phyloP scores from a whole-genome alignment of 2,113 vertebrate species.

The Penelope pileata region DNA sequence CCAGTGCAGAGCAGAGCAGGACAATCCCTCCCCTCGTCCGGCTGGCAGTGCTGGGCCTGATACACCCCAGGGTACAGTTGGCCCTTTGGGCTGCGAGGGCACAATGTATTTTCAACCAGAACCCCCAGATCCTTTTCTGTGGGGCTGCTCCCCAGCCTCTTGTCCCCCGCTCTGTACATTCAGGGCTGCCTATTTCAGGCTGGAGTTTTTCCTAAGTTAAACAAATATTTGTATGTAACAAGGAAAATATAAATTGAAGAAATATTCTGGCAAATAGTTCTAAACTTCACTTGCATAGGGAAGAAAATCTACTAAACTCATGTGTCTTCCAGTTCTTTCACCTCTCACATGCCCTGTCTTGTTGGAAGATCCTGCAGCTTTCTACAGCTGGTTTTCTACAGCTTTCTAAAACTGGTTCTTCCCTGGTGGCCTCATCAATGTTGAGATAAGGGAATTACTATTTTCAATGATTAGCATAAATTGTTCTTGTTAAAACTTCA shows the following conservation, averaged over 20 bases:
- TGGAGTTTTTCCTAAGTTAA: not conserved
- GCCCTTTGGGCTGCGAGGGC: too few species aligned
- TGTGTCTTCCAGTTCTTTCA: not conserved
- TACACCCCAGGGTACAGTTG: too few species aligned
- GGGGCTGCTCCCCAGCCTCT: too few species aligned
- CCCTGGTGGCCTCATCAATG: not conserved
- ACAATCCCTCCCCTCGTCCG: too few species aligned
- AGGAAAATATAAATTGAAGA: not conserved
- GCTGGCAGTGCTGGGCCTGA: too few species aligned
- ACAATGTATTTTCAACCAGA: too few species aligned
- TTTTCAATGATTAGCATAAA: not conserved
- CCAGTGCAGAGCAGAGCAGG: too few species aligned
- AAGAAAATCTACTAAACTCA: not conserved
- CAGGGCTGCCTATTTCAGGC: not conserved
- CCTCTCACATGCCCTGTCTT: fast-evolving
- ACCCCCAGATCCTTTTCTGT: too few species aligned
- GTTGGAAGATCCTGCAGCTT: not conserved
- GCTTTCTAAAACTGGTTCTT: not conserved
- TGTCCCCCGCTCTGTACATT: too few species aligned
- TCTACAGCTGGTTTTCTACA: not conserved
- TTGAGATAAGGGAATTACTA: not conserved
- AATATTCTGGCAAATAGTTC: not conserved
- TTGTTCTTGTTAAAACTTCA: not conserved
- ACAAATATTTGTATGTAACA: not conserved
- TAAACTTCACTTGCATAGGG: not conserved